Base-by-base conservation (phyloP, 2,888 invertebrate species). In the Andrena marginata region DNA sequence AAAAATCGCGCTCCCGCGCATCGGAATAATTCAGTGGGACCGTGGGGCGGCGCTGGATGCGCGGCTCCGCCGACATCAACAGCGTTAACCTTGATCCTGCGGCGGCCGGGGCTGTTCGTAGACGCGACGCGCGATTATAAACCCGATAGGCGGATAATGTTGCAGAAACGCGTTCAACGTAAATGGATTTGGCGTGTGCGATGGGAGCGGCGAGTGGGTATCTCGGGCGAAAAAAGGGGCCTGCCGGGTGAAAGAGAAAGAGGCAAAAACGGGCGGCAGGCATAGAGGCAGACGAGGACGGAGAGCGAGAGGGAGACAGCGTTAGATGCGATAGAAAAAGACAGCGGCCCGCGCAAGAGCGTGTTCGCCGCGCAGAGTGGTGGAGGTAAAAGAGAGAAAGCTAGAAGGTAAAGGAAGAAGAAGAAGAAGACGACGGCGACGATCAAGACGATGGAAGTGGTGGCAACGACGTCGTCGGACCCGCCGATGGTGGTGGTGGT, bases 81-180 rank as follows among this genome's bases (percentile, higher is more conserved):
- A 73, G 42, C 64, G 77, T 62, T 77, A 67, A 83, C 84, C 84
- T 85, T 85, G 84, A 83, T 85, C 79, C 79, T 71, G 76, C n/a
- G 13, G 23, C 42, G 49, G 20, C 20, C 51, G 54, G 54, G 16
- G 68, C n/a, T 70, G 60, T 26, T 56, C 64, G 60, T 26, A 82
- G 73, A 79, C 42, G 64, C 76, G 54, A 76, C 23, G 31, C 23
- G 31, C 80, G 74, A 85, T 84, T 80, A 80, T 62, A 54, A 73
- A 49, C 31, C 35, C 23, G 77, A 84, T 77, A 80, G 76, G 68
- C 56, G 80, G 69, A 77, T 77, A 74, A 80, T 68, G 77, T 69
- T 72, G 74, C 63, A 70, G 77, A 68, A 71, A 74, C 60, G 72
- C 65, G 70, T 71, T 54, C 70, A 70, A 63, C 68, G 74, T 73